Conservation (phyloP, 2,113 vertebrate species). For the Tachycineta bicolor region DNA sequence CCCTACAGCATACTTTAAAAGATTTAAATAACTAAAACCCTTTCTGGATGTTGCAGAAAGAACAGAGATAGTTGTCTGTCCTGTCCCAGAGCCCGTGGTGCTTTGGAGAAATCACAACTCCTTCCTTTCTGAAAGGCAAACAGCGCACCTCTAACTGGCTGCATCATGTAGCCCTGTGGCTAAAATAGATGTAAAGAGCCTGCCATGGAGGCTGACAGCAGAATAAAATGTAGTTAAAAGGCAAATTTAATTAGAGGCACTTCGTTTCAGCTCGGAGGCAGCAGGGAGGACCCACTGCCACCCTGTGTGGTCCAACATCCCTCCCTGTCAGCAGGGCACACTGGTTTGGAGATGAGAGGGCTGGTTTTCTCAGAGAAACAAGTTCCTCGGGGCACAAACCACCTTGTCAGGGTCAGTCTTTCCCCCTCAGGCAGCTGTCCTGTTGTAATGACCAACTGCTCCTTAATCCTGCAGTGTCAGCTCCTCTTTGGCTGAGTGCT, state of each 20-base stretch:
- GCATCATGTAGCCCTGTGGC: not conserved
- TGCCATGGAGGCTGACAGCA: not conserved
- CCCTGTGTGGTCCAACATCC: not conserved
- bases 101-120: not conserved
- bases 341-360: not conserved
- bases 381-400: not conserved
- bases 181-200: not conserved
- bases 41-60: not conserved
- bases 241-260: not conserved
- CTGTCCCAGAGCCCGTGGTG: rapidly evolving
- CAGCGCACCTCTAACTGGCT: not conserved
- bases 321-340: not conserved
- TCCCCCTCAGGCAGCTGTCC: not conserved
- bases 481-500: not conserved
- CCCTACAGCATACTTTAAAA: not conserved
- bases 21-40: not conserved
- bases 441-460: not conserved
- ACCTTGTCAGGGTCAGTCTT: not conserved
- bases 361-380: not conserved
- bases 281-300: not conserved
- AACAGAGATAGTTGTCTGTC: not conserved
- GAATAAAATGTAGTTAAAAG: not conserved
- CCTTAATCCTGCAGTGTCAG: not conserved
- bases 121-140: not conserved
- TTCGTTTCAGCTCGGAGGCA: not conserved